Evolutionary conservation across 2,888 invertebrate species (phyloP).

Genomic region (Ectemnius continuus): DNA sequence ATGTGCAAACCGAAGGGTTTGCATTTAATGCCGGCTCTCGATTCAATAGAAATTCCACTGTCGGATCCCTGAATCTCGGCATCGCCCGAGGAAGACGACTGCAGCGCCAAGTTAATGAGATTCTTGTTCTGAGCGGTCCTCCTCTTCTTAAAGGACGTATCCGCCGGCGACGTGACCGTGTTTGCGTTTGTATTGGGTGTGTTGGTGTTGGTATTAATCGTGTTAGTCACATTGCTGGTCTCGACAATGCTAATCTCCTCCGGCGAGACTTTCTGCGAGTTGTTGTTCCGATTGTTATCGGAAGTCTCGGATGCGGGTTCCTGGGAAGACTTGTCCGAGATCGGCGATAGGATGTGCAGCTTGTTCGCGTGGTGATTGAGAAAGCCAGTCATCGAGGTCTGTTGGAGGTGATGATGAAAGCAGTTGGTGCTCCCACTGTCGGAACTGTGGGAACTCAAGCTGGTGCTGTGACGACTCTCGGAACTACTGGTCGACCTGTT

Average conservation of each 20-base stretch:
- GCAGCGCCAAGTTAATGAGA: constrained; percentile 83
- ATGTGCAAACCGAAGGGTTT: constrained; percentile 81
- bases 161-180: constrained; percentile 69
- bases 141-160: constrained; percentile 80
- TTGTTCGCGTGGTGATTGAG: constrained; percentile 86
- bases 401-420: constrained; percentile 79
- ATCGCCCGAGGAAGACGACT: constrained; percentile 83
- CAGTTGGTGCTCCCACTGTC: constrained; percentile 85
- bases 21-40: constrained; percentile 88
- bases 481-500: constrained; percentile 92
- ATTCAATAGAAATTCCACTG: constrained; percentile 92
- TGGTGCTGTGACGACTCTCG: constrained; percentile 90
- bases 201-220: constrained; percentile 78
- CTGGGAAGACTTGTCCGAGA: constrained; percentile 93
- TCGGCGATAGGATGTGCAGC: constrained; percentile 91
- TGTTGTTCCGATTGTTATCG: constrained; percentile 88
- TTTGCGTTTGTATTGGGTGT: constrained; percentile 67
- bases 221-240: constrained; percentile 69
- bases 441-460: constrained; percentile 91
- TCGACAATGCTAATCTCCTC: constrained; percentile 81
- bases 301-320: constrained; percentile 91
- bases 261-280: constrained; percentile 88
- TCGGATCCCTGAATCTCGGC: constrained; percentile 92
- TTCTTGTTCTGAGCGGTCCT: constrained; percentile 88
- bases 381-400: constrained; percentile 81